A percentile compares a stretch with the other conserved stretches of the same genome.
Conservation (phyloP, 2,797 vertebrate species). For the Meda fulgida region DNA sequence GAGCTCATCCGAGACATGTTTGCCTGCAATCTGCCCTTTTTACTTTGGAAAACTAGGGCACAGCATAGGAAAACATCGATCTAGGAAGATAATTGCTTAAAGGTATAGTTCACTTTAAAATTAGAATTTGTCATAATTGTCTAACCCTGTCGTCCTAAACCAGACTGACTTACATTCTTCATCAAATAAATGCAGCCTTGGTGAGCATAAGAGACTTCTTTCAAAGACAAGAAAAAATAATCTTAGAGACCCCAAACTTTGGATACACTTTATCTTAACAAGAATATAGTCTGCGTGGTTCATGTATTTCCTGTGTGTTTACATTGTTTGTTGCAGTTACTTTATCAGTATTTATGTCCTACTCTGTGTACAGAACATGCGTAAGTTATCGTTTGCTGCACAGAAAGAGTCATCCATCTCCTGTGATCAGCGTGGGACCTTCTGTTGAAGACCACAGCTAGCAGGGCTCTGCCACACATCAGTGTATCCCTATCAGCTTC, state of each 20-base stretch:
- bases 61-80: conserved; percentile 18
- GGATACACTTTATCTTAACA: too few relatives aligned
- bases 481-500: conserved; percentile 24
- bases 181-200: too few relatives aligned
- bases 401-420: conserved; percentile 25
- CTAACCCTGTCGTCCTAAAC: background rate
- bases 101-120: conserved; percentile 8
- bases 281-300: background rate
- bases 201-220: too few relatives aligned
- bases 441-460: conserved; percentile 7
- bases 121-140: background rate
- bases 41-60: conserved; percentile 57
- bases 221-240: too few relatives aligned
- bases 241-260: too few relatives aligned
- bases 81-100: background rate
- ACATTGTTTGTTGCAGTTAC: background rate
- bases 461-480: conserved; percentile 10
- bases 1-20: conserved; percentile 52
- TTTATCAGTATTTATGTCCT: background rate
- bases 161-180: background rate
- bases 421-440: background rate
- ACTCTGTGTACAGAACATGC: background rate
- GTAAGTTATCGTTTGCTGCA: conserved; percentile 8
- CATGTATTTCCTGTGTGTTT: background rate
- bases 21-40: conserved; percentile 49